A percentile compares a stretch with the other conserved stretches of the same genome.
These are phyloP conservation scores for Opisthocomus hoazin DNA, from an alignment of 2,113 vertebrate species.

Conservation along the genomic window DNA sequence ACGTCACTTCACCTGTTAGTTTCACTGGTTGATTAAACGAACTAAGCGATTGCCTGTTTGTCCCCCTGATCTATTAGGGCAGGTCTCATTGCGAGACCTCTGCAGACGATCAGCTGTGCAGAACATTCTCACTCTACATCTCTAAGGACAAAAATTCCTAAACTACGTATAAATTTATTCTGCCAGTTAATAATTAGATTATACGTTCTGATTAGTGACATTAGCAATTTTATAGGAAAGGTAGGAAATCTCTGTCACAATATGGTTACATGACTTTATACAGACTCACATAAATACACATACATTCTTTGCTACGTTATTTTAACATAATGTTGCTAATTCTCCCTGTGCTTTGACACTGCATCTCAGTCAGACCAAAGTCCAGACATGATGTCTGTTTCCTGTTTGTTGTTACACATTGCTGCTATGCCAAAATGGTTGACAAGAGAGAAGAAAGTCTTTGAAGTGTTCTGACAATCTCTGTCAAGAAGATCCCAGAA, in stretches of 20 bases:
- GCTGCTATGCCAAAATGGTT: conserved; percentile 18
- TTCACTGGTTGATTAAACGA: not conserved
- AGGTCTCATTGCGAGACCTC: not conserved
- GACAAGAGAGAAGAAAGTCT: not conserved
- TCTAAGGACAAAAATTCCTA: not conserved
- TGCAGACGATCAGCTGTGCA: not conserved
- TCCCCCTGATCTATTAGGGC: not conserved
- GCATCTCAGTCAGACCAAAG: not conserved
- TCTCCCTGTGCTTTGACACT: not conserved
- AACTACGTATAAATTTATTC: not conserved
- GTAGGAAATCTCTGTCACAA: not conserved
- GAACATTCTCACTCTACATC: not conserved
- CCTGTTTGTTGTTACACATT: not conserved
- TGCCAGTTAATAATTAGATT: not conserved
- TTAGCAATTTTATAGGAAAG: not conserved
- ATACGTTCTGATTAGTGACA: not conserved
- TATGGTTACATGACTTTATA: not conserved
- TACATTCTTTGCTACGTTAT: not conserved
- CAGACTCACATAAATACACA: not conserved
- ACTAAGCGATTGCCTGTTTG: not conserved
- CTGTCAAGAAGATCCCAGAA: conserved; percentile 32
- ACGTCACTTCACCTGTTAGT: not conserved
- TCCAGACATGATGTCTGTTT: conserved; percentile 25
- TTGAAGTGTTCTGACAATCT: conserved; percentile 25
- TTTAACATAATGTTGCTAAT: not conserved